Evolutionary conservation across 2,888 invertebrate species (phyloP).

Genomic region (Drosophila robusta): DNA sequence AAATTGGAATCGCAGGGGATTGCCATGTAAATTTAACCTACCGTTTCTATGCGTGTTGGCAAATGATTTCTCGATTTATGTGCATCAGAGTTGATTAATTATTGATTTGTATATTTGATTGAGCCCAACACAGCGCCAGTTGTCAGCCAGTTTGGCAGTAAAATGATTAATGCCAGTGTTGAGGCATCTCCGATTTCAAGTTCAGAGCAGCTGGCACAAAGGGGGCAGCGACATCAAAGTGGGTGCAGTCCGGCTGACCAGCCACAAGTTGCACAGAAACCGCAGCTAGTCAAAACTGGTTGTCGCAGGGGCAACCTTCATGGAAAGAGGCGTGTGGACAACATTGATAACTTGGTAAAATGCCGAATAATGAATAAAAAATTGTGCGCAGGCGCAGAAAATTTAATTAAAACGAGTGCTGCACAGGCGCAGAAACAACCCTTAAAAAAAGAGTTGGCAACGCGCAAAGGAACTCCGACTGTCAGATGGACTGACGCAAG

Average conservation of each 20-base stretch:
- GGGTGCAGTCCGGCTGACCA: constrained; percentile 30
- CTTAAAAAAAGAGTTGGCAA: constrained; percentile 38
- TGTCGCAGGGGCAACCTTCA: constrained; percentile 3
- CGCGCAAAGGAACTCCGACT: constrained; percentile 11
- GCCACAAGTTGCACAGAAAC: constrained; percentile 30
- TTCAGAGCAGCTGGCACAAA: constrained; percentile 26
- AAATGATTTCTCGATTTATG: constrained; percentile 62
- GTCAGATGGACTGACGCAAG: constrained; percentile 67
- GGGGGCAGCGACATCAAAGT: neutral
- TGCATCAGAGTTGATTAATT: constrained; percentile 68
- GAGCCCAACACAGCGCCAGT: constrained; percentile 25
- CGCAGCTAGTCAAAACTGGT: constrained; percentile 49
- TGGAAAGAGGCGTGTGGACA: constrained; percentile 43
- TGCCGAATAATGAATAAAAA: constrained; percentile 61
- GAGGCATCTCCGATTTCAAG: constrained; percentile 37
- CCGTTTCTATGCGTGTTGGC: constrained; percentile 30
- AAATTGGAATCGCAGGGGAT: constrained; percentile 37
- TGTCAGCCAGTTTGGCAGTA: constrained; percentile 19
- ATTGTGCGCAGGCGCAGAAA: constrained; percentile 77
- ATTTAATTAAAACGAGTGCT: constrained; percentile 72
- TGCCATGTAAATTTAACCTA: constrained; percentile 16
- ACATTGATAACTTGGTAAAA: constrained; percentile 41
- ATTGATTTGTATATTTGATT: constrained; percentile 72
- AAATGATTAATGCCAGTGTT: constrained; percentile 36
- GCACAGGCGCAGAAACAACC: constrained; percentile 13